phyloP scores from a whole-genome alignment of 2,888 invertebrate species.

The Platerodrilus igneus region DNA sequence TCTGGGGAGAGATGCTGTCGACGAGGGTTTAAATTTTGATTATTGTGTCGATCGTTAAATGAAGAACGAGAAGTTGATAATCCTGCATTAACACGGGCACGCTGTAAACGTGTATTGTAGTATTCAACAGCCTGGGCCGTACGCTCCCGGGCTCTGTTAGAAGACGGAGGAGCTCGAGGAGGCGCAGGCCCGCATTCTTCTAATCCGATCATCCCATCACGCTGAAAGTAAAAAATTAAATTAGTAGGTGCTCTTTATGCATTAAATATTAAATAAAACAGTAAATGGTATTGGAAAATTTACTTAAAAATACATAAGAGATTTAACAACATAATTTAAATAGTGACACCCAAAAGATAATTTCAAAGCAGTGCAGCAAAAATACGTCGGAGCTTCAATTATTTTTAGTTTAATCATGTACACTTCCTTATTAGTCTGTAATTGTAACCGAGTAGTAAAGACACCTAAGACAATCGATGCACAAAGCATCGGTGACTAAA shows the following conservation, averaged over 20 bases:
- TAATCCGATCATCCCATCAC: conserved; percentile 52
- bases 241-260: too few species aligned
- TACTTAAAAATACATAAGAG: too few species aligned
- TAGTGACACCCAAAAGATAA: too few species aligned
- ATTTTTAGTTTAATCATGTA: too few species aligned
- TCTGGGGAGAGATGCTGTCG: conserved; percentile 37
- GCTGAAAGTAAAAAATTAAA: conserved; percentile 42
- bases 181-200: conserved; percentile 49
- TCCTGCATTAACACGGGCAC: conserved; percentile 50
- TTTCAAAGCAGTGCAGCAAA: too few species aligned
- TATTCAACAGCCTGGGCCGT: conserved; percentile 53
- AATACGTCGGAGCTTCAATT: too few species aligned
- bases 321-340: neutral
- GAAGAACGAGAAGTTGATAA: conserved; percentile 43
- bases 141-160: conserved; percentile 41
- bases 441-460: too few species aligned
- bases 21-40: conserved; percentile 30
- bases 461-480: too few species aligned
- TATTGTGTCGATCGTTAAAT: conserved; percentile 44
- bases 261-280: conserved; percentile 8
- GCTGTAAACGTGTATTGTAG: conserved; percentile 52
- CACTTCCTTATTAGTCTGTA: too few species aligned
- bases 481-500: too few species aligned
- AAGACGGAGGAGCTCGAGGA: conserved; percentile 43
- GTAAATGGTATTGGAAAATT: too few species aligned